Conservation (phyloP, 2,113 vertebrate genomes). For the Grammomys surdaster region DNA sequence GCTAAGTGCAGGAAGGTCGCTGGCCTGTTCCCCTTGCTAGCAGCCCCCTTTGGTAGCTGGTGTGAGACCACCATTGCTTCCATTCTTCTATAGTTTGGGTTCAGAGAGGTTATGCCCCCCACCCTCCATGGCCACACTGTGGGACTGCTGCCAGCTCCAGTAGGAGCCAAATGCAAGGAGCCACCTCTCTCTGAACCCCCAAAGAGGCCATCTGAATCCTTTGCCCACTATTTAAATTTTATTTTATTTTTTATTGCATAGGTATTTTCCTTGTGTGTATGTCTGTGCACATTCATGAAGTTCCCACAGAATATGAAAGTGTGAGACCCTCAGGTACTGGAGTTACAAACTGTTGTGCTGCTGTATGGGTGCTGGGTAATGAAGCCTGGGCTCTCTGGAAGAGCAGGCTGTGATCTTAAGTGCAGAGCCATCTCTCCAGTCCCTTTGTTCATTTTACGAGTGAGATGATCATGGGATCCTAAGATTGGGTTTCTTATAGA, state of each 20-base stretch:
- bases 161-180: conserved; percentile 86
- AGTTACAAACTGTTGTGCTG: neutral
- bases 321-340: neutral
- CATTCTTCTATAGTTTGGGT: conserved; percentile 76
- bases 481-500: neutral
- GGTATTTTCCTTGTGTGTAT: neutral
- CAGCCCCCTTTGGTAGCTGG: conserved; percentile 89
- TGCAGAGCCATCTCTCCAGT: neutral
- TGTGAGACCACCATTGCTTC: neutral
- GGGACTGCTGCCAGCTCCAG: conserved; percentile 85
- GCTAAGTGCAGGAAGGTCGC: conserved; percentile 88
- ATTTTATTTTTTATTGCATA: neutral
- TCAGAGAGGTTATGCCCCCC: conserved; percentile 79
- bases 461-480: neutral
- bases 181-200: conserved; percentile 90
- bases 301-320: neutral
- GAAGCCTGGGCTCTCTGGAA: neutral
- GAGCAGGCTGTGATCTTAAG: neutral
- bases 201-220: conserved; percentile 78
- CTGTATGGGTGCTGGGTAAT: neutral
- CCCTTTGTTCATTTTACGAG: neutral
- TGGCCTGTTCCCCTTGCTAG: conserved; percentile 93
- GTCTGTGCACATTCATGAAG: neutral
- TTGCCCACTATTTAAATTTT: neutral
- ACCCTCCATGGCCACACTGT: neutral